A percentile compares a stretch with the other conserved stretches of the same genome.
These are phyloP conservation scores for Plemyria rubiginata DNA, from an alignment of 2,888 invertebrate genomes.

Conservation along the genomic window DNA sequence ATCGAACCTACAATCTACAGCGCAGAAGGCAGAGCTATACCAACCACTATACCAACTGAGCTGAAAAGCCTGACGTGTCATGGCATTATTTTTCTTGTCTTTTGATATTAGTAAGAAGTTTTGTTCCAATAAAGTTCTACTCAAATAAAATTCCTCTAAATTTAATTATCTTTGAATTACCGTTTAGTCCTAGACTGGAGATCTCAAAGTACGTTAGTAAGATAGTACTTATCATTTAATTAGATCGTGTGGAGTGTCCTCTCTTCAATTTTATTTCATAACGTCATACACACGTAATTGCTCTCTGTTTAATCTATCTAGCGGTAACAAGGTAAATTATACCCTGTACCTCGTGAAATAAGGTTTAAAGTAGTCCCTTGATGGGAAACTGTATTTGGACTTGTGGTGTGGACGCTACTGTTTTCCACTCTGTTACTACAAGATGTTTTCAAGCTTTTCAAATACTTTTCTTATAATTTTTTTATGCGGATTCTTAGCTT, in stretches of 20 bases:
- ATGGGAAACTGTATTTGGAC: conserved; percentile 1
- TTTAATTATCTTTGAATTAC: conserved; percentile 41
- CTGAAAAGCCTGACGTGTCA: no score
- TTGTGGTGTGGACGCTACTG: conserved; percentile 15
- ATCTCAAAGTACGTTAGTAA: conserved; percentile 79
- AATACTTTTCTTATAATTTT: no score
- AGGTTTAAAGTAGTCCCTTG: conserved; percentile 41
- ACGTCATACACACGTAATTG: conserved; percentile 82
- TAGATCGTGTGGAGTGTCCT: conserved; percentile 80
- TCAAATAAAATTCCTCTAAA: conserved; percentile 18
- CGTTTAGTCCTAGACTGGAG: conserved; percentile 43
- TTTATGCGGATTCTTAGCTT: no score
- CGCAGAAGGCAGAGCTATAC: no score
- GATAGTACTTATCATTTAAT: conserved; percentile 83
- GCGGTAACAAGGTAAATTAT: conserved; percentile 6
- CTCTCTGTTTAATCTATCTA: conserved; percentile 54
- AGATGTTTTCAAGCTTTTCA: neutral
- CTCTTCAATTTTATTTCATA: conserved; percentile 84
- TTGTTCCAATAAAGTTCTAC: neutral
- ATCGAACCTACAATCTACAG: no score
- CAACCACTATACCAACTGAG: no score
- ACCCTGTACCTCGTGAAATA: conserved; percentile 42
- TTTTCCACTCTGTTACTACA: conserved; percentile 2
- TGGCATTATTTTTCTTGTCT: neutral
- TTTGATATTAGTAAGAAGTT: no score